Evolutionary conservation across 1,140 invertebrate species (phyloP), one percentile per base, ranked within the genome.

Genomic region (Dufourea novaeangliae): DNA sequence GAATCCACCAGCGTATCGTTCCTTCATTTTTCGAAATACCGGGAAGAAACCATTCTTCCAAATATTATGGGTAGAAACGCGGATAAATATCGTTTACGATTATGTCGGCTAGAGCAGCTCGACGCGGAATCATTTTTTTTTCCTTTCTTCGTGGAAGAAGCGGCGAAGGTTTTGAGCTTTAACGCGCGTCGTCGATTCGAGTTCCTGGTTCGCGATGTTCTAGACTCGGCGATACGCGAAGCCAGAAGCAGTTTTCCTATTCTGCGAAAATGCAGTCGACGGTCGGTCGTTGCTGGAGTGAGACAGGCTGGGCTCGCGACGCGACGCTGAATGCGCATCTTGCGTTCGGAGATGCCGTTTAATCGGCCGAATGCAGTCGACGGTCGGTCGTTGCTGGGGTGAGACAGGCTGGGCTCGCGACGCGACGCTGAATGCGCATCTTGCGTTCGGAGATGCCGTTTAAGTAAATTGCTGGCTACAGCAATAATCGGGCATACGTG

Each of bases 391-490:
- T 27, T 20, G 46, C 46, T 2, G 7, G 46, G 46, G 7, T 12
- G 46, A n/a, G n/a, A n/a, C 46, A 12, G 46, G 4, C 25, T 17
- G 29, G 10, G 12, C 1, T 27, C 12, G 54, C 54, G 50, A 22
- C 8, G 2, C 29, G 29, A n/a, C 34, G 50, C 57, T 20, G 61
- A 78, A 70, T 50, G 71, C 29, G 61, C 61, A 29, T 67, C 68
- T 78, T 67, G 37, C 39, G 61, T n/a, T n/a, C n/a, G 34, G 34
- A 54, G 44, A 71, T 69, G 67, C 50, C 78, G 52, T 62, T 68
- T 54, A 59, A 77, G 46, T 70, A 72, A 83, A 83, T 74, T 78
- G 59, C 71, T 32, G 44, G 61, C 32, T 8, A 37, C 50, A 54
- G 69, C 80, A 82, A 79, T 79, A 70, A 69, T 66, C 69, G 63